A percentile compares a stretch with the other conserved stretches of the same genome.
These are phyloP conservation scores for Charina bottae DNA, from an alignment of 2,113 vertebrate species.

Conservation along the genomic window DNA sequence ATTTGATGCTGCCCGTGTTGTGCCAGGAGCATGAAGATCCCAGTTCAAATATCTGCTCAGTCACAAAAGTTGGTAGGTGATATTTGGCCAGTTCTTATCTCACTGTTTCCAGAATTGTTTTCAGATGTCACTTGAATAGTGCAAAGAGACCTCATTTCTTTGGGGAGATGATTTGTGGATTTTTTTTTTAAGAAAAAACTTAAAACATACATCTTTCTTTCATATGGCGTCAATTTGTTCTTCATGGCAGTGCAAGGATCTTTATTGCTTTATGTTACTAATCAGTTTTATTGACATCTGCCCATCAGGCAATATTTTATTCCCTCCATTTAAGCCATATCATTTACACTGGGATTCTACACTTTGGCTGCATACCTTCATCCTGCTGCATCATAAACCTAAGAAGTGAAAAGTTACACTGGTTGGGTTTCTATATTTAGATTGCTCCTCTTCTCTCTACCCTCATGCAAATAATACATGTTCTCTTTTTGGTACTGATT, in stretches of 20 bases:
- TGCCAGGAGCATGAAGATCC: neutral
- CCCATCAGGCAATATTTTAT: neutral
- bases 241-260: neutral
- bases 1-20: neutral
- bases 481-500: conserved; percentile 9
- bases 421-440: conserved; percentile 1
- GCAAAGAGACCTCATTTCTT: neutral
- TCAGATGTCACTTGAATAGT: neutral
- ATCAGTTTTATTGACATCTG: neutral
- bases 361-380: neutral
- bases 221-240: neutral
- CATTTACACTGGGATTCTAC: neutral
- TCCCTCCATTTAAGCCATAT: neutral
- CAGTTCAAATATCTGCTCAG: neutral
- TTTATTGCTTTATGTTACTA: neutral
- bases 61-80: neutral
- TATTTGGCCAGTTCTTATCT: neutral
- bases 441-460: neutral
- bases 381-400: conserved; percentile 7
- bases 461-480: conserved; percentile 15
- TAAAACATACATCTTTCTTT: neutral
- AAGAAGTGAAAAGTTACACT: conserved; percentile 3
- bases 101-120: neutral
- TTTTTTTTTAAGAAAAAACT: neutral
- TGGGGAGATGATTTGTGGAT: neutral